Evolutionary conservation across 2,888 invertebrate genomes (phyloP), one percentile per base, ranked within the genome.

Genomic region (Stenchaetothrips biformis): DNA sequence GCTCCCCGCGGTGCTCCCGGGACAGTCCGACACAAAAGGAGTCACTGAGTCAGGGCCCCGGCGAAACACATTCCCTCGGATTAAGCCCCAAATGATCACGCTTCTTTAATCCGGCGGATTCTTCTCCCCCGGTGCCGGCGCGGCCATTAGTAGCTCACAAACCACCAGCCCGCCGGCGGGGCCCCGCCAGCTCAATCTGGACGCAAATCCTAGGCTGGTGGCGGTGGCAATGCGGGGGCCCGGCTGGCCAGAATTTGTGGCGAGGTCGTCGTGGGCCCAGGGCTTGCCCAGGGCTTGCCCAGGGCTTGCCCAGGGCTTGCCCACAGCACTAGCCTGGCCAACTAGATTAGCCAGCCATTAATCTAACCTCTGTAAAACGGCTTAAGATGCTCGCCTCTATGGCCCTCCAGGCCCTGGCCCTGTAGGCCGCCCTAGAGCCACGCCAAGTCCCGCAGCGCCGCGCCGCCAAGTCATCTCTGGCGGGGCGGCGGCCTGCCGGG

Each of bases 321-420:
- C 37, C 37, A 37, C 37, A 37, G 37, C 37, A 37, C 37, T 37
- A 37, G 53, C 53, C 11, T 4, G 53, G 16, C 53, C 53, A 21
- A 21, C 67, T 74, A 74, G 67, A 74, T 74, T 74, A 74, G 67
- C 67, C 67, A 74, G 67, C 67, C 67, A 74, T 74, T 74, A 74
- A 74, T 74, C 67, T 74, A 74, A 25, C n/a, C 67, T 21, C 67
- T 74, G 67, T 74, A 74, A 74, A 74, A 74, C 67, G 67, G 67
- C 67, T 74, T 74, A 74, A 74, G 67, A 21, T 53, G 53, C 53
- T 53, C 13, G 13, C 11, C 53, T 13, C 53, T 13, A 13, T 13
- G 53, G 53, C 53, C 53, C 13, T 16, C 53, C 6, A 53, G 53
- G 13, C 16, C 53, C 2, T 13, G 49, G 49, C 53, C 53, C 13